Conservation (phyloP, 2,888 invertebrate species). For the Corbicula japonica region DNA sequence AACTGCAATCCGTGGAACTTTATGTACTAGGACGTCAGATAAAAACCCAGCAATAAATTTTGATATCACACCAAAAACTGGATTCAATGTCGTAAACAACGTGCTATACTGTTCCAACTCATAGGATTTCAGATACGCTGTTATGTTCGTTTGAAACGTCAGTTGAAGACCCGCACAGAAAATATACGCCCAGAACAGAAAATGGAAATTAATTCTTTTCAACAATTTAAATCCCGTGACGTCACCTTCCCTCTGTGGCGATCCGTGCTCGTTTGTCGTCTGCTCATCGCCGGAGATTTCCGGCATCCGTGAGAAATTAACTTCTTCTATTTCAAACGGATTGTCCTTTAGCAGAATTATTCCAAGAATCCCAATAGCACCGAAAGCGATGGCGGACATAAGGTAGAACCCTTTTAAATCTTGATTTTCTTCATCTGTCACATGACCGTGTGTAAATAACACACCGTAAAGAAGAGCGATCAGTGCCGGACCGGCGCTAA, state of each 20-base stretch:
- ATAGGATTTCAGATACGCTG: slow-evolving; percentile 75
- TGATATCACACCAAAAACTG: slow-evolving; percentile 70
- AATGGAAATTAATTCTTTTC: slow-evolving; percentile 73
- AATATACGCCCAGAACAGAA: slow-evolving; percentile 73
- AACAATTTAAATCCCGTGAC: slow-evolving; percentile 70
- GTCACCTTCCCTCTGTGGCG: slow-evolving; percentile 49
- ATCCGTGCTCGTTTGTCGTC: slow-evolving; percentile 15
- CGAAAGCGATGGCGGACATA: slow-evolving; percentile 67
- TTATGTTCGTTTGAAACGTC: slow-evolving; percentile 75
- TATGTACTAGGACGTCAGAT: slow-evolving; percentile 71
- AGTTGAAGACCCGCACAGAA: slow-evolving; percentile 76
- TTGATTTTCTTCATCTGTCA: slow-evolving; percentile 71
- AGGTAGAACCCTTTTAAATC: slow-evolving; percentile 75
- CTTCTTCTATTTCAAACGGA: slow-evolving; percentile 16
- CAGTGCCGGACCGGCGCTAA: slow-evolving; percentile 76
- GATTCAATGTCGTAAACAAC: slow-evolving; percentile 72
- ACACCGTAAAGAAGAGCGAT: slow-evolving; percentile 72
- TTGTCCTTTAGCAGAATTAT: slow-evolving; percentile 61
- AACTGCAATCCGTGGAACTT: slow-evolving; percentile 72
- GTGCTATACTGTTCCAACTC: slow-evolving; percentile 72
- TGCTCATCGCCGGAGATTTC: slow-evolving; percentile 25
- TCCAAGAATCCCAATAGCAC: slow-evolving; percentile 66
- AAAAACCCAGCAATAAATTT: slow-evolving; percentile 75
- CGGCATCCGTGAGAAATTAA: background rate
- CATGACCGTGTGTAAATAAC: slow-evolving; percentile 68